phyloP scores from a whole-genome alignment of 2,113 vertebrate genomes.

The Pelecanus crispus region DNA sequence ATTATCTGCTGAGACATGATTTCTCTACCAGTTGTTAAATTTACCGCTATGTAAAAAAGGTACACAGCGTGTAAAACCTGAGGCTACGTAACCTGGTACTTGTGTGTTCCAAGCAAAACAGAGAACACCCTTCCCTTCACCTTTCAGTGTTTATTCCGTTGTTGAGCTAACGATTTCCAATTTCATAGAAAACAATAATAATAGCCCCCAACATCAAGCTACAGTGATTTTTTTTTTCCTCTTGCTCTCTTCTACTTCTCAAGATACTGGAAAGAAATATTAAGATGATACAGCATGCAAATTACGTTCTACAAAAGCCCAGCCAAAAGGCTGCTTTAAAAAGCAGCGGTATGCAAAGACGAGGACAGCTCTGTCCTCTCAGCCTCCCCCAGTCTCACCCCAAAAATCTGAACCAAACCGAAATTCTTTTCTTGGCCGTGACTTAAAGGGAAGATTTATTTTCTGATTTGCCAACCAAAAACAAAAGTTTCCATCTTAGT shows the following conservation, averaged over 20 bases:
- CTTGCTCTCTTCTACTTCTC: not conserved
- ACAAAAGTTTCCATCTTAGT: not conserved
- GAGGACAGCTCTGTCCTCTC: conserved; percentile 47
- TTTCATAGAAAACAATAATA: not conserved
- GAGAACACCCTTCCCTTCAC: not conserved
- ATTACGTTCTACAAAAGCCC: conserved; percentile 61
- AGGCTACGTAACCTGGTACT: not conserved
- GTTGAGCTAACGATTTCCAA: not conserved
- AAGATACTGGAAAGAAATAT: conserved; percentile 24
- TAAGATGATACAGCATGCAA: conserved; percentile 31
- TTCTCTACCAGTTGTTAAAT: not conserved
- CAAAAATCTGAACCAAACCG: conserved; percentile 24
- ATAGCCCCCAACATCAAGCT: not conserved
- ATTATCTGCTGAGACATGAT: not conserved
- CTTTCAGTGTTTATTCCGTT: not conserved
- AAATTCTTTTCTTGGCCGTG: conserved; percentile 13
- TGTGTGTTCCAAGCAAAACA: not conserved
- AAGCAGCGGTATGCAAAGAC: conserved; percentile 58
- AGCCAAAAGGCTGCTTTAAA: conserved; percentile 51
- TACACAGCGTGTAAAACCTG: not conserved
- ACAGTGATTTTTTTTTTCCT: not conserved
- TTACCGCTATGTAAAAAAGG: not conserved
- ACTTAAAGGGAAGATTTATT: conserved; percentile 15
- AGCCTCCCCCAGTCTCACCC: conserved; percentile 25
- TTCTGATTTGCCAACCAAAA: not conserved